Evolutionary conservation across 2,113 vertebrate species (phyloP), one percentile per base, ranked within the genome.

Genomic region (Zapornia atra): DNA sequence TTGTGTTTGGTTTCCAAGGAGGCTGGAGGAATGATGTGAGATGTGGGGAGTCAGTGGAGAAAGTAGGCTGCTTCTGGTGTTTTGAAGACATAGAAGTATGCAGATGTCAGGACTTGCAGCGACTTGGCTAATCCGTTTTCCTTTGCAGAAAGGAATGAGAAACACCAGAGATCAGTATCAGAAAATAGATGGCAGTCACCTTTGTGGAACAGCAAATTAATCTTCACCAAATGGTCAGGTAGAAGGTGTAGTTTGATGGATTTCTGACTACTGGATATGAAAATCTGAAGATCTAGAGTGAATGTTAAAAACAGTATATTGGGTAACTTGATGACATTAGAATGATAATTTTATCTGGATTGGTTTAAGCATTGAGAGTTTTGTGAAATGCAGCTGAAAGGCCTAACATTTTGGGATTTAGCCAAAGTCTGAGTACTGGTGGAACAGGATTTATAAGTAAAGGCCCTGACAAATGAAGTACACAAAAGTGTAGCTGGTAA

Each of bases 341-440:
- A 38, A 19, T 31, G 34, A 60, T 66, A 24, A 72, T 64, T 87
- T 92, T 65, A 63, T 83, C 17, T 42, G 28, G 11, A 70, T 16
- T 50, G 22, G 31, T 93, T 86, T 82, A 92, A 76, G 6, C 25
- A 28, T n/a, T 31, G 38, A 33, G 48, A 76, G 48, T 59, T 89
- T 90, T 88, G 46, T 2, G 2, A 94, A 83, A 81, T 33, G 29
- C 40, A 63, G 40, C 80, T 26, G 17, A 65, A 34, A 86, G 72
- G 68, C 80, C 28, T 73, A 21, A 90, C 77, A 22, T 73, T 91
- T 94, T 97, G 92, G 86, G 60, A 38, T 92, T 51, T 51, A 71
- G 92, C 86, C 91, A 84, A 78, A 75, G 20, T 84, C 71, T 92
- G 80, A 78, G 22, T 92, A 77, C n/a, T 68, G n/a, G 80, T 75